Base-by-base conservation (phyloP, 1,140 invertebrate genomes). In the Gerris buenoi region DNA sequence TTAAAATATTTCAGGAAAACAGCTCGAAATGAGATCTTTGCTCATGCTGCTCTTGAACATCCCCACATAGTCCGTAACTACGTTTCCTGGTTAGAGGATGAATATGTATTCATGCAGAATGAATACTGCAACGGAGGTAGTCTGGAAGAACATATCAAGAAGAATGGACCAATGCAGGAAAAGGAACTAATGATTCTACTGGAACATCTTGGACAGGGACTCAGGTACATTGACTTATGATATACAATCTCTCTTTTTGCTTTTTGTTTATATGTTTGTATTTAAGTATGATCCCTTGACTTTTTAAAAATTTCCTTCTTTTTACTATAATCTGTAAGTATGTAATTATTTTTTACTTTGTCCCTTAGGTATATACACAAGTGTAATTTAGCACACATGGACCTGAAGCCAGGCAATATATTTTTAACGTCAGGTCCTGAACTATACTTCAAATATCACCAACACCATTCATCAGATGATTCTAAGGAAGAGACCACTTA, bases 51-150 rank as follows among this genome's bases (percentile, higher is more conserved):
- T 14, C 78, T 95, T 1, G 89, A 84, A 1, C 91, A 95, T 74
- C 86, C 89, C 64, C 89, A 95, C 74, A 88, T 96, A 15, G 91
- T 96, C 0, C 82, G 91, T 60, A 95, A 95, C 73, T 95, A 92
- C 77, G 93, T 91, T 0, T 91, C 92, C 1, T 96, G 93, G 93
- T 89, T 90, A 27, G 93, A 96, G 73, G 85, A 93, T 73, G 88
- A 92, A 75, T 89, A 93, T 73, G 92, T 95, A 88, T 87, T 91
- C 57, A 94, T 95, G 67, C 93, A 95, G 76, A 95, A 91, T 73
- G 92, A 95, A 76, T 95, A 88, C 75, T 95, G 93, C 73, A 91
- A 93, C 75, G 90, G 90, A n/a, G 91, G 91, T 23, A 91, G 88
- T 69, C 76, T 95, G 25, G 84, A 85, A 10, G 83, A 87, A 33